Conservation (phyloP, 1,140 invertebrate species). For the Apis mellifera region DNA sequence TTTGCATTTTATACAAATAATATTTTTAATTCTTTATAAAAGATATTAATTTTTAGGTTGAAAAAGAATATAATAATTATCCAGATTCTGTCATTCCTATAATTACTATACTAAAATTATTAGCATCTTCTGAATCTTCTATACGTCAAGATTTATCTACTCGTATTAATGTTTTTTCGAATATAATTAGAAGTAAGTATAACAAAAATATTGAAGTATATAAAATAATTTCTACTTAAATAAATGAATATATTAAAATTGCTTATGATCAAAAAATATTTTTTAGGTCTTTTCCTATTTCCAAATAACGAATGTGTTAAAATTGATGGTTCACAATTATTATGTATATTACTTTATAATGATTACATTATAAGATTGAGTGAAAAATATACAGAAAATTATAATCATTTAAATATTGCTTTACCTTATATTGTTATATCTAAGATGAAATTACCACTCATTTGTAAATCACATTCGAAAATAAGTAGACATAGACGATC, state of each 20-base stretch:
- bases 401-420: conserved; percentile 75
- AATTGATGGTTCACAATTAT: conserved; percentile 77
- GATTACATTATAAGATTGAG: conserved; percentile 77
- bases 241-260: conserved; percentile 13
- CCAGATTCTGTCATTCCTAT: conserved; percentile 85
- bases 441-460: conserved; percentile 80
- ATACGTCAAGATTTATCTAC: conserved; percentile 82
- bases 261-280: conserved; percentile 18
- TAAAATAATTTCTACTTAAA: conserved; percentile 16
- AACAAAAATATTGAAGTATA: background rate
- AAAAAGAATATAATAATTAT: conserved; percentile 84
- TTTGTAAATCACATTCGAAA: conserved; percentile 79
- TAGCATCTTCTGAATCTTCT: conserved; percentile 79
- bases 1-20: background rate
- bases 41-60: conserved; percentile 72
- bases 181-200: conserved; percentile 83
- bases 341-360: conserved; percentile 80
- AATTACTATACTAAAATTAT: conserved; percentile 83
- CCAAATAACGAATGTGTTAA: conserved; percentile 81
- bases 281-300: conserved; percentile 82
- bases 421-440: conserved; percentile 79
- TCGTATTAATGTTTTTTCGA: conserved; percentile 80
- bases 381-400: conserved; percentile 60
- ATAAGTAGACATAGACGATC: conserved; percentile 75
- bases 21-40: background rate